Evolutionary conservation across 1,140 invertebrate species (phyloP).

Genomic region (Formica exsecta): DNA sequence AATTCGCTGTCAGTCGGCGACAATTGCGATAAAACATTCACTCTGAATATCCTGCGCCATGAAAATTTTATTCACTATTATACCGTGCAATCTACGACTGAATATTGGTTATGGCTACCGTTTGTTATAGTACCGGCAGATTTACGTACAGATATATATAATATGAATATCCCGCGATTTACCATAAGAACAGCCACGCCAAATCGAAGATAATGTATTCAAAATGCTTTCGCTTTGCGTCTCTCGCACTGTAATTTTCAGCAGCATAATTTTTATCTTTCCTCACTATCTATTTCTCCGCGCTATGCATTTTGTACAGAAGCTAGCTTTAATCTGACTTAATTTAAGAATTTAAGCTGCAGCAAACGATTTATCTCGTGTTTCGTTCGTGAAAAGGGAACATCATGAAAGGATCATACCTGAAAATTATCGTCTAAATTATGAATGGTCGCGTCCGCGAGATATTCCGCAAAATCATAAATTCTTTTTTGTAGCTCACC

Average conservation of each 20-base stretch:
- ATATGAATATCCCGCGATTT: slow-evolving; percentile 27
- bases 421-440: slow-evolving; percentile 9
- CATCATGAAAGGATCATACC: neutral
- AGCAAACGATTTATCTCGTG: slow-evolving; percentile 22
- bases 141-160: slow-evolving; percentile 67
- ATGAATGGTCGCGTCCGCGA: neutral
- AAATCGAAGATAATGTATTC: slow-evolving; percentile 12
- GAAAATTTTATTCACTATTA: slow-evolving; percentile 83
- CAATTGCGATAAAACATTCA: slow-evolving; percentile 82
- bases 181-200: neutral
- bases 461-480: neutral
- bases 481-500: neutral
- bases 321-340: slow-evolving; percentile 12
- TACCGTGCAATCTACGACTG: slow-evolving; percentile 77
- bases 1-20: slow-evolving; percentile 63
- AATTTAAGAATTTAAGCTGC: slow-evolving; percentile 22
- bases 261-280: neutral
- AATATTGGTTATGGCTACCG: slow-evolving; percentile 76
- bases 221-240: neutral
- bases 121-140: slow-evolving; percentile 59
- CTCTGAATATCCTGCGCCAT: slow-evolving; percentile 80
- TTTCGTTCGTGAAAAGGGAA: neutral
- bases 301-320: neutral
- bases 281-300: neutral
- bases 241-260: slow-evolving; percentile 18